Conservation (phyloP, 2,797 vertebrate genomes). For the Vultur gryphus region DNA sequence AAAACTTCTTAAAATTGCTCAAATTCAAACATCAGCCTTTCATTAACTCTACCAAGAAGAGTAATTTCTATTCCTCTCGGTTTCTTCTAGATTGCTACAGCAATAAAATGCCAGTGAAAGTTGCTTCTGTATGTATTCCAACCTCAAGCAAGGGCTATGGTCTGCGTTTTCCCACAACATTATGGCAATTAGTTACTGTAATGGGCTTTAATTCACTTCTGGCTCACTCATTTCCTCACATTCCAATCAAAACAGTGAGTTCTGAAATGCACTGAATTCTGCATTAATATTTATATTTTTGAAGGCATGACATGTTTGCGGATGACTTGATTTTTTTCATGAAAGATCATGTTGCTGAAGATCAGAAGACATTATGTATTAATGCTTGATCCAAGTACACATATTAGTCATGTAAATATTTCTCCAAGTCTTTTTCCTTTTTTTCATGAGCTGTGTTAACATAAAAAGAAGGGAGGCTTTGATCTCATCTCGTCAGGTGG, state of each 20-base stretch:
- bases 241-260: conserved; percentile 4
- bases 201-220: not conserved
- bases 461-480: not conserved
- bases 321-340: not conserved
- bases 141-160: not conserved
- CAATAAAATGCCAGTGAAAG: not conserved
- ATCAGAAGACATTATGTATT: not conserved
- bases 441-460: not conserved
- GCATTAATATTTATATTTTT: not conserved
- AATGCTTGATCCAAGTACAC: not conserved
- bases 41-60: not conserved
- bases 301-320: not conserved
- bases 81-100: not conserved
- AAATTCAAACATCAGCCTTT: not conserved
- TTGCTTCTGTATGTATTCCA: not conserved
- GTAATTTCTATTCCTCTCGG: not conserved
- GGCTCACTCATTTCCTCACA: not conserved
- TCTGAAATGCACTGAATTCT: not conserved
- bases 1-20: not conserved
- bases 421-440: not conserved
- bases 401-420: not conserved
- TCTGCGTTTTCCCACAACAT: not conserved
- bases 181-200: conserved; percentile 20
- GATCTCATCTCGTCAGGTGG: not conserved
- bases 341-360: not conserved